Percentiles rank a stretch among this genome's conserved stretches.
Evolutionary conservation across 2,113 vertebrate genomes (phyloP).

Genomic region (Rynchops niger): DNA sequence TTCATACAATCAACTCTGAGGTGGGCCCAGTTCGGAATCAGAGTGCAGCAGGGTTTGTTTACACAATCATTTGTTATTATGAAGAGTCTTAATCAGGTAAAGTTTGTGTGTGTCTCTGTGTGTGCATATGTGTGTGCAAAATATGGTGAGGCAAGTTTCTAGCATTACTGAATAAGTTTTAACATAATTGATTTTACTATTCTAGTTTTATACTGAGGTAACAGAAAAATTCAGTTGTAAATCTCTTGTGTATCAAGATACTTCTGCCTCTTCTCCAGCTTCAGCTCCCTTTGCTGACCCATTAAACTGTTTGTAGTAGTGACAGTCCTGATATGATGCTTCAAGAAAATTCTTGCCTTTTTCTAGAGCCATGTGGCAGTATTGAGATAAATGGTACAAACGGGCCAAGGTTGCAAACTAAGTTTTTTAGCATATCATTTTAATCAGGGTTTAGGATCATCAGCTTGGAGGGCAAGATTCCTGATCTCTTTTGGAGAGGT

Average conservation of each 20-base stretch:
- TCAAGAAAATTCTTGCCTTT: neutral
- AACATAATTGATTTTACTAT: neutral
- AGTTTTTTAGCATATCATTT: neutral
- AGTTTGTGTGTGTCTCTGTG: neutral
- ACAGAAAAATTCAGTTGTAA: neutral
- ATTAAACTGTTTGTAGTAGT: neutral
- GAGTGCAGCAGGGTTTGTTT: neutral
- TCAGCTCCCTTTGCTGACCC: neutral
- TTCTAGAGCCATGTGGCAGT: neutral
- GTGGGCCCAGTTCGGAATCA: neutral
- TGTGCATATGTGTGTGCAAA: neutral
- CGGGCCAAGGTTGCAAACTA: neutral
- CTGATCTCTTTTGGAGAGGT: neutral
- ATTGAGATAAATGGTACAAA: neutral
- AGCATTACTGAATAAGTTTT: neutral
- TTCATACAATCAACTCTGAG: neutral
- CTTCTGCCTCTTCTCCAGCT: neutral
- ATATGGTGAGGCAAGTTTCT: neutral
- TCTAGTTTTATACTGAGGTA: neutral
- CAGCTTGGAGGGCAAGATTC: neutral
- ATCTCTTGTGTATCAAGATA: neutral
- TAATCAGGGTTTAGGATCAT: neutral
- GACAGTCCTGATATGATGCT: too few relatives aligned
- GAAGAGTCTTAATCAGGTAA: neutral
- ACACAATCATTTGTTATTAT: rapidly evolving